These are phyloP conservation scores for Glareola pratincola DNA, from an alignment of 2,113 vertebrate species.

Conservation along the genomic window DNA sequence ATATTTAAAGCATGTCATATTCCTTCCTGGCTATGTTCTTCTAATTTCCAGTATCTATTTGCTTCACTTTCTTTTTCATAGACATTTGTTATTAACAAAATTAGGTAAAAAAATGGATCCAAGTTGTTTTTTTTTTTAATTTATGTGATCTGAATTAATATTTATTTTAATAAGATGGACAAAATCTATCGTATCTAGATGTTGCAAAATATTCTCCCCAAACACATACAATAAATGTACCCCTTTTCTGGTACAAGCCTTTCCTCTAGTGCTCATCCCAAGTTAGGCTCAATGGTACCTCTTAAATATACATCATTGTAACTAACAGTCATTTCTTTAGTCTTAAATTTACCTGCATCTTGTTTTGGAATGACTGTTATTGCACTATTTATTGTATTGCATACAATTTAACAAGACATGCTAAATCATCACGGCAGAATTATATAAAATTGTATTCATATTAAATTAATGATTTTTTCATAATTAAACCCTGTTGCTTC, in stretches of 20 bases:
- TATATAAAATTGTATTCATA: background rate
- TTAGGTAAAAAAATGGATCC: background rate
- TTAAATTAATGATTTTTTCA: background rate
- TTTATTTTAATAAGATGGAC: background rate
- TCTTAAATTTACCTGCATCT: background rate
- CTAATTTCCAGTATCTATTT: background rate
- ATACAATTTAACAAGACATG: background rate
- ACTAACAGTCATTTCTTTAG: background rate
- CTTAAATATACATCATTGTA: background rate
- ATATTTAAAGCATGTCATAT: background rate
- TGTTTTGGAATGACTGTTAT: background rate
- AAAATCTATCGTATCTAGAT: background rate
- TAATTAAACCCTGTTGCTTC: background rate
- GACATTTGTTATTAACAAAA: background rate
- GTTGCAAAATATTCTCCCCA: background rate
- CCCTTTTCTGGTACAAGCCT: background rate
- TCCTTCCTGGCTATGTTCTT: background rate
- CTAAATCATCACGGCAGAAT: background rate
- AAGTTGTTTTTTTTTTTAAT: background rate
- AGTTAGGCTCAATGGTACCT: background rate
- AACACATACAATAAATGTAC: background rate
- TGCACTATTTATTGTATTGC: background rate
- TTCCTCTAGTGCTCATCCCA: background rate
- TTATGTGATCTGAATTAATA: background rate
- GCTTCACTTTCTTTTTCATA: background rate